These are phyloP conservation scores for Myathropa florea DNA, from an alignment of 2,888 invertebrate species.

Conservation along the genomic window DNA sequence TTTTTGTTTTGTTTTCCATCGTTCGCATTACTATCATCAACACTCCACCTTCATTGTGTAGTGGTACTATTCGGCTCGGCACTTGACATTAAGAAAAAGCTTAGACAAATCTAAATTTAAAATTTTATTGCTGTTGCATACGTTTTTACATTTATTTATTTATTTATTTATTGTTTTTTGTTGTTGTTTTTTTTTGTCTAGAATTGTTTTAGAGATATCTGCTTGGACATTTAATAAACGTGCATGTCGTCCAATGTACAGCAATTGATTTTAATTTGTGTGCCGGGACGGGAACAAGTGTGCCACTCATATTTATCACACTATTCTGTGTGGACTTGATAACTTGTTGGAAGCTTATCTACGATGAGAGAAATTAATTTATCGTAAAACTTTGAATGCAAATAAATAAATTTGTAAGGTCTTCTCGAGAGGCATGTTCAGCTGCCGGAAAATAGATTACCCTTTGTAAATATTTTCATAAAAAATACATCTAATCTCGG, in stretches of 20 bases:
- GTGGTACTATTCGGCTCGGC: slow-evolving; percentile 8
- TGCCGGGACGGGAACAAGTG: slow-evolving; percentile 10
- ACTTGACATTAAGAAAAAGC: slow-evolving; percentile 52
- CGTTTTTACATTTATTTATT: background rate
- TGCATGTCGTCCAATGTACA: background rate
- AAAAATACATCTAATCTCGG: background rate
- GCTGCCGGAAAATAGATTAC: background rate
- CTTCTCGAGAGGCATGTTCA: background rate
- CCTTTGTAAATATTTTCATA: background rate
- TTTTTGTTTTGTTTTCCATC: slow-evolving; percentile 26
- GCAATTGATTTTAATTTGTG: slow-evolving; percentile 52
- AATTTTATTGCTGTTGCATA: slow-evolving; percentile 28
- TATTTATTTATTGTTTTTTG: background rate
- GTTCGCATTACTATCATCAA: slow-evolving; percentile 7
- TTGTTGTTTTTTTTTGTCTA: background rate
- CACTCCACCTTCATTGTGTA: background rate
- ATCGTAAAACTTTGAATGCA: slow-evolving; percentile 38
- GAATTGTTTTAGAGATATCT: slow-evolving; percentile 7
- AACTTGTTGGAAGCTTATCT: slow-evolving; percentile 58
- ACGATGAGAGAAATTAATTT: slow-evolving; percentile 43
- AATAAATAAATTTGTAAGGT: slow-evolving; percentile 21
- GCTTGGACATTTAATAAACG: slow-evolving; percentile 7
- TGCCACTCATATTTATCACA: slow-evolving; percentile 35
- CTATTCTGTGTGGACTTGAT: slow-evolving; percentile 19
- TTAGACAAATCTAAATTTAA: slow-evolving; percentile 45